A percentile compares a stretch with the other conserved stretches of the same genome.
Evolutionary conservation across 2,797 vertebrate species (phyloP).

Genomic region (Prionace glauca): DNA sequence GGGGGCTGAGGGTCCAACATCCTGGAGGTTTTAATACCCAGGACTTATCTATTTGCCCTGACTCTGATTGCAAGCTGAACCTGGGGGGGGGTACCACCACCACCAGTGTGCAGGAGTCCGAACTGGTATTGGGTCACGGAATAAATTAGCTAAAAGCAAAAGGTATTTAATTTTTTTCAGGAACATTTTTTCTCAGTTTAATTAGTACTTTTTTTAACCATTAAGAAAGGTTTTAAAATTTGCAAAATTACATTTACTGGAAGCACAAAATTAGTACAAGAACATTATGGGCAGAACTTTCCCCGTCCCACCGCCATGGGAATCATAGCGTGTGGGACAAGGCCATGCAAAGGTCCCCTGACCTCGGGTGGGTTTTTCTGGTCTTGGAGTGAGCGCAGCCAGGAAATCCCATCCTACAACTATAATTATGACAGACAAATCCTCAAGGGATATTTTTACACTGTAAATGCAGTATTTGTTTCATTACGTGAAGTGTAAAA

Average conservation of each 20-base stretch:
- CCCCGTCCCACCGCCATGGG: too few relatives aligned
- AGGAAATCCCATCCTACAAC: background rate
- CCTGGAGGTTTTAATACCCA: background rate
- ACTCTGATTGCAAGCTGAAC: background rate
- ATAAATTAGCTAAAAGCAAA: background rate
- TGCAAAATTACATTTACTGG: background rate
- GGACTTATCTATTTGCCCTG: background rate
- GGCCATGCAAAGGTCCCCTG: too few relatives aligned
- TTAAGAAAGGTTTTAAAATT: background rate
- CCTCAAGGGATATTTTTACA: background rate
- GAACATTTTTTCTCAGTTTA: background rate
- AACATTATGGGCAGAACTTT: background rate
- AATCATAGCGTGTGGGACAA: too few relatives aligned
- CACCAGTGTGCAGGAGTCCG: too few relatives aligned
- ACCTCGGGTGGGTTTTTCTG: too few relatives aligned
- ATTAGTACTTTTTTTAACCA: background rate
- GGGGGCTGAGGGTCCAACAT: too few relatives aligned
- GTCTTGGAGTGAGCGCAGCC: too few relatives aligned
- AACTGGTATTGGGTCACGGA: too few relatives aligned
- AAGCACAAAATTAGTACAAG: conserved; percentile 2
- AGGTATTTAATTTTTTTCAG: background rate
- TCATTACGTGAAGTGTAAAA: background rate
- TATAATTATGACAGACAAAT: background rate
- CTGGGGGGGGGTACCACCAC: background rate
- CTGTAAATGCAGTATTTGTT: background rate